Evolutionary conservation across 1,140 invertebrate genomes (phyloP), one percentile per base, ranked within the genome.

Genomic region (Leptinotarsa texana): DNA sequence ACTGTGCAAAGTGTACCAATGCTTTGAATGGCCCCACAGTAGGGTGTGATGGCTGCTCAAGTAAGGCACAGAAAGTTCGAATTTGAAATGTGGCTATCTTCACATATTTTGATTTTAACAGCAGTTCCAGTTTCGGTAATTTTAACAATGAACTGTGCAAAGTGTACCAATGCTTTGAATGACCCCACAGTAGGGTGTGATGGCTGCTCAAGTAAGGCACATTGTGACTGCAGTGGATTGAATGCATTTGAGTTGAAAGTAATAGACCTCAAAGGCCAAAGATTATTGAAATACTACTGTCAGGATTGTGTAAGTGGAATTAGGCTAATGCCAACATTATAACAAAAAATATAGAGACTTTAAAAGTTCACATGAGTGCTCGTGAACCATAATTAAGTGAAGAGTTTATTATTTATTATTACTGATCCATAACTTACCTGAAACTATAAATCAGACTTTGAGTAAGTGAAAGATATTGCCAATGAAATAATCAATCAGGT

Each of bases 261-360:
- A 63, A 61, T 71, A 18, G 48, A 71, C 18, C 48, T 71, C n/a
- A 71, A 69, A 69, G 67, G 33, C 67, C n/a, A 69, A 48, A 69
- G 67, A 69, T 17, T 48, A 42, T 27, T 69, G 24, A 42, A 48
- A 69, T 42, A 42, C 27, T 69, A 69, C 33, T 69, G 24, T 27
- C 27, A 5, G 17, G 67, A 69, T 13, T 69, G 67, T 17, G 6
- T 22, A 42, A 48, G 42, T 62, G 69, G 5, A 57, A 21, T 61
- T 18, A 21, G n/a, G n/a, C n/a, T n/a, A n/a, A n/a, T n/a, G n/a
- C n/a, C n/a, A n/a, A n/a, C n/a, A n/a, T n/a, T n/a, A n/a, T n/a
- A n/a, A n/a, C n/a, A n/a, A n/a, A n/a, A n/a, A n/a, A n/a, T n/a
- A n/a, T n/a, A n/a, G n/a, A n/a, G n/a, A n/a, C n/a, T n/a, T n/a